A percentile compares a stretch with the other conserved stretches of the same genome.
Evolutionary conservation across 1,140 invertebrate species (phyloP).

Genomic region (Drosophila chauvacae): DNA sequence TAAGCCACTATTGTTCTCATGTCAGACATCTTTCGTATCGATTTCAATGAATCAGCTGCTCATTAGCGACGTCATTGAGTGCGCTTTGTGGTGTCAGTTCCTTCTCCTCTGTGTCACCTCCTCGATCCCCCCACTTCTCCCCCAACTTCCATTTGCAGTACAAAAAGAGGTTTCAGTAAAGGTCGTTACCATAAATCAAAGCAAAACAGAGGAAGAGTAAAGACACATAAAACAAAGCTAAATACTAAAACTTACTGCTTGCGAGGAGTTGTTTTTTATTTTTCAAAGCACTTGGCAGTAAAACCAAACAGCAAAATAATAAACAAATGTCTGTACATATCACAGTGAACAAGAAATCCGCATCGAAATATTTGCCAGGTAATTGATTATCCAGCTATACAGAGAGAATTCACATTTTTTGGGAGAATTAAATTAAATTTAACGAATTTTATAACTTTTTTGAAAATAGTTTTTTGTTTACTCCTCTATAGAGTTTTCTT

Average conservation of each 20-base stretch:
- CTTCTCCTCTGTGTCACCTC: not conserved
- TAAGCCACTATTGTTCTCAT: not conserved
- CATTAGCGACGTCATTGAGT: conserved; percentile 61
- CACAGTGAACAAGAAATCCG: not conserved
- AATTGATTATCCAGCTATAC: not conserved
- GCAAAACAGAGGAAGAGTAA: conserved; percentile 18
- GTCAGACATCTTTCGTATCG: conserved; percentile 28
- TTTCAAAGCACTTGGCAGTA: conserved; percentile 45
- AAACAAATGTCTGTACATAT: conserved; percentile 18
- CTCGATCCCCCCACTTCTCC: not conserved
- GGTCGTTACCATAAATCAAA: conserved; percentile 47
- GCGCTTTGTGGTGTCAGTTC: conserved; percentile 21
- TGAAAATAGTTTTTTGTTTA: not conserved
- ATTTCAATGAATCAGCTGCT: conserved; percentile 69
- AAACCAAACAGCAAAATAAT: conserved; percentile 42
- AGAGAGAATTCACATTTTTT: not conserved
- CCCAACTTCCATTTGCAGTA: not conserved
- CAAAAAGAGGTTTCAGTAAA: conserved; percentile 27
- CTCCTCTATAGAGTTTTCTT: not conserved
- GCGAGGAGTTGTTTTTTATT: conserved; percentile 9
- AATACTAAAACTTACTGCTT: conserved; percentile 32
- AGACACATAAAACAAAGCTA: conserved; percentile 28
- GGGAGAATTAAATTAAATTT: not conserved
- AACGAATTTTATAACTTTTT: not conserved
- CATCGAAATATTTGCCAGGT: not conserved